Percentiles rank a stretch among this genome's conserved stretches.
Conservation (phyloP, 2,888 invertebrate species). For the Aleiodes testaceus region DNA sequence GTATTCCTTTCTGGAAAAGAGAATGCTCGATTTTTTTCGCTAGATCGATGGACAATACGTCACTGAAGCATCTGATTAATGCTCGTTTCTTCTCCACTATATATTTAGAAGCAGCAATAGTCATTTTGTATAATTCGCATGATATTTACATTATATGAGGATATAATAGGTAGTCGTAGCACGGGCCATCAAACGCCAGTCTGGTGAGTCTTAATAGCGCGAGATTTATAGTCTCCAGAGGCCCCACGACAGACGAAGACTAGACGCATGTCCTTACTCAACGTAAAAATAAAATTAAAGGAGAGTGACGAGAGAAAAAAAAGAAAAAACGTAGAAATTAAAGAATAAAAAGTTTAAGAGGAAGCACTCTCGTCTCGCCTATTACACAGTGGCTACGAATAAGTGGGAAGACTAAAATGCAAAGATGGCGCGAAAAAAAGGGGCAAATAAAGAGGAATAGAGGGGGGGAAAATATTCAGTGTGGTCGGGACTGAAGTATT, state of each 20-base stretch:
- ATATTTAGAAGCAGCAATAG: conserved; percentile 12
- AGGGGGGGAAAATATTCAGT: conserved; percentile 46
- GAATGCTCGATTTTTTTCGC: too few relatives aligned
- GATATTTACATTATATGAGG: conserved; percentile 57
- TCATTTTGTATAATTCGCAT: conserved; percentile 17
- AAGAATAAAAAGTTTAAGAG: conserved; percentile 31
- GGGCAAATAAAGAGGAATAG: conserved; percentile 32
- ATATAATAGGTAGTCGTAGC: conserved; percentile 60
- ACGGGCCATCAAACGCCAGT: conserved; percentile 68
- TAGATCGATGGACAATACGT: too few relatives aligned
- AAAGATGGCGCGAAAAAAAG: conserved; percentile 31
- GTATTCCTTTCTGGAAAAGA: too few relatives aligned
- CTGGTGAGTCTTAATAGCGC: conserved; percentile 71
- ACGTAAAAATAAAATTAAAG: conserved; percentile 33
- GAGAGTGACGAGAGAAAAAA: conserved; percentile 38
- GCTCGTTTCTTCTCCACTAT: not conserved
- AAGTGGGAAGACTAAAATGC: conserved; percentile 25
- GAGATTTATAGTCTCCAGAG: conserved; percentile 66
- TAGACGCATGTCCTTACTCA: conserved; percentile 25
- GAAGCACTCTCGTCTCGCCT: conserved; percentile 45
- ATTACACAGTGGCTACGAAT: conserved; percentile 47
- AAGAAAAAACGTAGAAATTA: conserved; percentile 29
- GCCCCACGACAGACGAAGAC: conserved; percentile 22
- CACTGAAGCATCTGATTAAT: not conserved
- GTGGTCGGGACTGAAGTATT: conserved; percentile 47